Evolutionary conservation across 1,140 invertebrate genomes (phyloP).

Genomic region (Drosophila persimilis): DNA sequence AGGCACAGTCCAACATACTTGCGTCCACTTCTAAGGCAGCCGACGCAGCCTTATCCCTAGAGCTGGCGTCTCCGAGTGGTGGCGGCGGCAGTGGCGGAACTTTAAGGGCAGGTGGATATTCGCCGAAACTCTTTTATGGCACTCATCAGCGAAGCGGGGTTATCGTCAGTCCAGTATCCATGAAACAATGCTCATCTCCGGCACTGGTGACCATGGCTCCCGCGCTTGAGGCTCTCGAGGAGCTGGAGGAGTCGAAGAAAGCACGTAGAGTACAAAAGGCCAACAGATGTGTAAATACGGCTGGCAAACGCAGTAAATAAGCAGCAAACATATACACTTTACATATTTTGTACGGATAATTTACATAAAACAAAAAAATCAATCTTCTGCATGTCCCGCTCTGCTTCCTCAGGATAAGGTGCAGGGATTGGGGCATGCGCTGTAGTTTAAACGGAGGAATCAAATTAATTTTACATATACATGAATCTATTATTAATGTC

Average conservation of each 20-base stretch:
- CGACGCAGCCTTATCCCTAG: slow-evolving; percentile 13
- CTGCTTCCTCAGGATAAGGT: slow-evolving; percentile 1
- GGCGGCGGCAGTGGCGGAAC: slow-evolving; percentile 1
- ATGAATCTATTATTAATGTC: slow-evolving; percentile 57
- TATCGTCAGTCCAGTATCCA: slow-evolving; percentile 76
- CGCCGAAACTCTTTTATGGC: slow-evolving; percentile 73
- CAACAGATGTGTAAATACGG: slow-evolving; percentile 76
- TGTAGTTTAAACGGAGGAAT: slow-evolving; percentile 71
- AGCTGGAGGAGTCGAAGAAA: slow-evolving; percentile 76
- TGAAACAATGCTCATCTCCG: slow-evolving; percentile 33
- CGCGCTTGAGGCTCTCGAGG: slow-evolving; percentile 22
- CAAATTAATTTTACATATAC: slow-evolving; percentile 69
- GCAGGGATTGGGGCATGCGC: slow-evolving; percentile 20
- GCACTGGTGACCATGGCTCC: neutral
- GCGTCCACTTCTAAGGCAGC: slow-evolving; percentile 63
- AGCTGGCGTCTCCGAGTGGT: neutral
- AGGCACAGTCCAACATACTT: slow-evolving; percentile 58
- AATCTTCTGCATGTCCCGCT: slow-evolving; percentile 8
- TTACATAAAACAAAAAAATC: slow-evolving; percentile 54
- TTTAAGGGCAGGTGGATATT: slow-evolving; percentile 45
- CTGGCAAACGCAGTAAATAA: slow-evolving; percentile 83
- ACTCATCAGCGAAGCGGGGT: slow-evolving; percentile 71
- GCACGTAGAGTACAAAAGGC: slow-evolving; percentile 83
- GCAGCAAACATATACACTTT: slow-evolving; percentile 65
- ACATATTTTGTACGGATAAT: slow-evolving; percentile 73